Base-by-base conservation (phyloP, 2,113 vertebrate genomes). In the Actinemys pallida region DNA sequence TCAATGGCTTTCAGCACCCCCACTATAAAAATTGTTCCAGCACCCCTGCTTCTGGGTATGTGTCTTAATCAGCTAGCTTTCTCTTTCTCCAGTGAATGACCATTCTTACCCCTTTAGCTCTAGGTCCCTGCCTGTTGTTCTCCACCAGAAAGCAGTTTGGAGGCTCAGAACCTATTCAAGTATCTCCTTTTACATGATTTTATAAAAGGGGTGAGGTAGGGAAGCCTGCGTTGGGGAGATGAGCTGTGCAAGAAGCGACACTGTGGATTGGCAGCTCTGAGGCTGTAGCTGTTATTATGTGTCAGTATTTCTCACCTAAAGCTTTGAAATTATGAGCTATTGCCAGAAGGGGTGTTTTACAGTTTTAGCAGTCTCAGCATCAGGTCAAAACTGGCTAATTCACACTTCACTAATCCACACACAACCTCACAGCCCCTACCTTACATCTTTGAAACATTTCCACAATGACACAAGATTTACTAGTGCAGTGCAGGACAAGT, bases 401-500 rank as follows among this genome's bases (percentile, higher is more conserved):
- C 35, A 42, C 75, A 2, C 1, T 85, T 89, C 50, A 39, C 12
- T 86, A 49, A 81, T 84, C 49, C 49, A 88, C 49, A 57, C 56
- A 11, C 22, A 7, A 81, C 49, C 82, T 95, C 87, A 42, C 9
- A 82, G 4, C 49, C 14, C 62, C 22, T 62, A 90, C 86, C 17
- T 6, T 62, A 11, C 24, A 10, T 69, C 42, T 45, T 42, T 45
- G 72, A 45, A 76, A 13, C 42, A 27, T 45, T 92, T 94, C 93
- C 81, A 54, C 12, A 89, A 86, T 7, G 65, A 29, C 75, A 31
- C 3, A 62, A 88, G 45, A 76, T 94, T 93, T 95, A 91, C 57
- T 87, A 89, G 81, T 79, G 52, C 80, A 29, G n/a, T 54, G 56
- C 13, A 50, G 93, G 91, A 1, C 9, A 88, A 39, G 47, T 35